Base-by-base conservation (phyloP, 64 coral and sea anemone genomes). In the Porites lutea region DNA sequence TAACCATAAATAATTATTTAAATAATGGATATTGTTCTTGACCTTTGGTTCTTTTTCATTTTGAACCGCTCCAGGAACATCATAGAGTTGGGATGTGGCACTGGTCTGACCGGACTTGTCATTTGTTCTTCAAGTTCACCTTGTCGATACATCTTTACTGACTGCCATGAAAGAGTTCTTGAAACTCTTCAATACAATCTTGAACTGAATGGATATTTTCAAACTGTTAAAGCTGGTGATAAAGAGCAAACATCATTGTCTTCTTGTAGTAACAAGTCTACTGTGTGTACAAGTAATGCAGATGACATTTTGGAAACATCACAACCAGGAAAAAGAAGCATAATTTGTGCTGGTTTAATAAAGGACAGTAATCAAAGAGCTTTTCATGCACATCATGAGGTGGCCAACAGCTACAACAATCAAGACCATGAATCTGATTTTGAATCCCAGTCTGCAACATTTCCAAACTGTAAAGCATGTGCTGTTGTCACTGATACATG, bases 81-180 rank as follows among this genome's bases (percentile, higher is more conserved):
- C 50, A 47, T 95, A 59, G 94, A 95, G 60, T 64, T 95, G 64
- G 94, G 94, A 44, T 88, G 94, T 88, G 94, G 94, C 63, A 22
- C 79, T n/a, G 94, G 94, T 63, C 67, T 95, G 6, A 59, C 79
- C 10, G 94, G 94, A 44, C 77, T 95, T 84, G 52, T 72, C 23
- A 67, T 91, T 64, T 91, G 82, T 58, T 61, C 75, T 16, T 62
- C 58, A 69, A 80, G 89, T 19, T 60, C 27, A 57, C 89, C 94
- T 44, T 22, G 13, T 8, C 78, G 79, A 10, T 95, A 95, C 59
- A 66, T 87, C 3, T 91, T 95, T 57, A 95, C 82, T 57, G 94
- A 95, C 65, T 82, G 83, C 45, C 94, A 95, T 87, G 52, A 95
- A 54, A 66, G 70, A 67, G 94, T 95, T 13, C 84, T 95, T 65